phyloP scores from a whole-genome alignment of 1,140 invertebrate species.

The Plutomurus gul region DNA sequence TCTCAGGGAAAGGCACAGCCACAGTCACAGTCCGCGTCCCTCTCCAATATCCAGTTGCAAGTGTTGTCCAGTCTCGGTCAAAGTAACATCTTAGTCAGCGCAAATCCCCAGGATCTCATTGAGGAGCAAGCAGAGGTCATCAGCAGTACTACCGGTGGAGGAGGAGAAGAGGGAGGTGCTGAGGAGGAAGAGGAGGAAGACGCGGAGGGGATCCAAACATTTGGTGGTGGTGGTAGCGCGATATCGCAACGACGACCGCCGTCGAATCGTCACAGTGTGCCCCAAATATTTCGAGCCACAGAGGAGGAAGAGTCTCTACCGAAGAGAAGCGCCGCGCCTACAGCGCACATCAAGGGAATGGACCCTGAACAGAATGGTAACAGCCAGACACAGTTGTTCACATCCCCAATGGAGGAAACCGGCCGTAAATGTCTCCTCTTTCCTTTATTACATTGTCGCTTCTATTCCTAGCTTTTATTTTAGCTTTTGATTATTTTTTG shows the following conservation, averaged over 20 bases:
- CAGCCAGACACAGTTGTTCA: conserved; percentile 30
- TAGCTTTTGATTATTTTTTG: neutral
- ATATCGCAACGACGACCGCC: too few relatives aligned
- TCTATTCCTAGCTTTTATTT: neutral
- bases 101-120: neutral
- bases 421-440: neutral
- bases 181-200: too few relatives aligned
- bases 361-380: conserved; percentile 22
- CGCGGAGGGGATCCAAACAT: too few relatives aligned
- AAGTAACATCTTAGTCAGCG: neutral
- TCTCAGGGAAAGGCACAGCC: too few relatives aligned
- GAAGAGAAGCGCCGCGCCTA: neutral
- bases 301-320: too few relatives aligned
- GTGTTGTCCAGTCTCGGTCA: neutral
- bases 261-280: too few relatives aligned
- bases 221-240: too few relatives aligned
- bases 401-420: neutral
- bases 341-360: neutral
- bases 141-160: too few relatives aligned
- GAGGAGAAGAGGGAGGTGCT: too few relatives aligned
- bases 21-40: neutral
- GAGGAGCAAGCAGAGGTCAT: neutral
- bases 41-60: neutral
- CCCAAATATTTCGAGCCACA: too few relatives aligned
- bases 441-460: neutral